These are phyloP conservation scores for Thumatha senex DNA, from an alignment of 2,888 invertebrate species.

Conservation along the genomic window DNA sequence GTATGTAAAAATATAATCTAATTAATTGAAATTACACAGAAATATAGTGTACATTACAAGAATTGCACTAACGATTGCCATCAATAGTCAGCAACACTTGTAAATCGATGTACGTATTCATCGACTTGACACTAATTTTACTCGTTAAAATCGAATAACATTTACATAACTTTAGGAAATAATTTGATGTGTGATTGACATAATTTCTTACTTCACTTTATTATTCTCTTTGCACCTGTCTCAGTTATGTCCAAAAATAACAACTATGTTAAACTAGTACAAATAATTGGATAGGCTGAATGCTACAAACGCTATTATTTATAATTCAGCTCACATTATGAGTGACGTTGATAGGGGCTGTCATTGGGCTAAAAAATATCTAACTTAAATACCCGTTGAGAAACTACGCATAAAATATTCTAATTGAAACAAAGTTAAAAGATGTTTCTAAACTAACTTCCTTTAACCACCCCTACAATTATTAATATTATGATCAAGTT, in stretches of 20 bases:
- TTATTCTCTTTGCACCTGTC: constrained; percentile 36
- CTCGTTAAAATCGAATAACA: constrained; percentile 51
- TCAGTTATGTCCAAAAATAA: constrained; percentile 18
- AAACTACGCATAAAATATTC: too few relatives aligned
- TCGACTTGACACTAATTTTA: constrained; percentile 33
- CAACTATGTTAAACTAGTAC: constrained; percentile 27
- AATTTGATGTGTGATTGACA: constrained; percentile 56
- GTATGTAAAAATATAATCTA: constrained; percentile 8
- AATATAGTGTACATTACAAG: too few relatives aligned
- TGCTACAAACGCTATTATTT: constrained; percentile 1
- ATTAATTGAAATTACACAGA: constrained; percentile 7
- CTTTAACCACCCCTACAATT: too few relatives aligned
- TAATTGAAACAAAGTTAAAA: too few relatives aligned
- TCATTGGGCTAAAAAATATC: too few relatives aligned
- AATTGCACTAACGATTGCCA: too few relatives aligned
- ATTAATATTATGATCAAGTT: too few relatives aligned
- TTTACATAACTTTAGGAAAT: constrained; percentile 41
- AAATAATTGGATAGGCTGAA: constrained; percentile 29
- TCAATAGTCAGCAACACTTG: too few relatives aligned
- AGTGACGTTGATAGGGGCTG: neutral
- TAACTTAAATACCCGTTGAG: too few relatives aligned
- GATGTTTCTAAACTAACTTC: too few relatives aligned
- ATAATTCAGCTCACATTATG: neutral
- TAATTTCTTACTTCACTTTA: constrained; percentile 43
- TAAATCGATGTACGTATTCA: neutral